Percentiles rank a stretch among this genome's conserved stretches.
Evolutionary conservation across 92 coral and sea anemone genomes (phyloP).

Genomic region (Palythoa caribaeorum): DNA sequence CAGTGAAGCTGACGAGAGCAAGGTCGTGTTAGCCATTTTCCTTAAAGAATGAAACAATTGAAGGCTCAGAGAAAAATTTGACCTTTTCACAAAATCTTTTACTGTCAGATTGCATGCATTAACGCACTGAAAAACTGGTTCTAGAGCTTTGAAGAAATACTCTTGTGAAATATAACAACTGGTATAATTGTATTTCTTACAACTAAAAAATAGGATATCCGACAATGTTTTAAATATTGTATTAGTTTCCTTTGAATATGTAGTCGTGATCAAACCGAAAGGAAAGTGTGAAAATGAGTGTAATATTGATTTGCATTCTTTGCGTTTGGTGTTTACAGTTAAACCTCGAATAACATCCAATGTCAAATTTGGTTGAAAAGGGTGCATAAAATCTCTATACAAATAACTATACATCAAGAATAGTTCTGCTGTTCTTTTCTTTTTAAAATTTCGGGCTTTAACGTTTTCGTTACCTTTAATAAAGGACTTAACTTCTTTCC

Average conservation of each 20-base stretch:
- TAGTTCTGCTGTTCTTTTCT: slow-evolving; percentile 7
- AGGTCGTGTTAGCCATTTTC: background rate
- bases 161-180: too few species aligned
- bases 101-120: background rate
- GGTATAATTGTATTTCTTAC: too few species aligned
- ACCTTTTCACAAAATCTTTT: too few species aligned
- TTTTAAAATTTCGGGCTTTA: background rate
- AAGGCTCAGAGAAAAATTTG: background rate
- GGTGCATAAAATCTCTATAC: background rate
- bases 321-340: background rate
- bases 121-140: too few species aligned
- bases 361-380: slow-evolving; percentile 19
- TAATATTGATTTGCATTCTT: background rate
- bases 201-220: too few species aligned
- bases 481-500: background rate
- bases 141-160: too few species aligned
- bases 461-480: background rate
- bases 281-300: background rate
- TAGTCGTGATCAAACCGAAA: too few species aligned
- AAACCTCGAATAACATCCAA: background rate
- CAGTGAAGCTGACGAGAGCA: background rate
- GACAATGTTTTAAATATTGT: background rate
- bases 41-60: background rate
- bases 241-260: background rate
- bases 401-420: slow-evolving; percentile 14